phyloP scores from a whole-genome alignment of 2,113 vertebrate genomes.

The Caretta caretta region DNA sequence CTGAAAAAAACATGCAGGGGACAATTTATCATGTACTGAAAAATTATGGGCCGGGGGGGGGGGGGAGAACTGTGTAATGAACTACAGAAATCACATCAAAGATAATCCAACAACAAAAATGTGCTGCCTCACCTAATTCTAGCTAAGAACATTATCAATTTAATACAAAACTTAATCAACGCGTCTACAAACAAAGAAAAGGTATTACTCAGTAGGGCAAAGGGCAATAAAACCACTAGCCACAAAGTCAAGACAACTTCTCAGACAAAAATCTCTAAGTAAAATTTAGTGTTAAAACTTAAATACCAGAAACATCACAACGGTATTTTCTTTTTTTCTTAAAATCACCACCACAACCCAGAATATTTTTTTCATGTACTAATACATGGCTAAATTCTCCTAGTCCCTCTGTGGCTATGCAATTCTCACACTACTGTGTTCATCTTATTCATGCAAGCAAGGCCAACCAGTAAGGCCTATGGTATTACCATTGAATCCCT shows the following conservation, averaged over 20 bases:
- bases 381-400: fast-evolving
- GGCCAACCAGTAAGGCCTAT: fast-evolving
- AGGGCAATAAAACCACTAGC: not conserved
- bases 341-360: not conserved
- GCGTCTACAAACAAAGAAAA: not conserved
- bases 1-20: not conserved
- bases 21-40: not conserved
- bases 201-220: not conserved
- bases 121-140: not conserved
- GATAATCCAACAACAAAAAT: not conserved
- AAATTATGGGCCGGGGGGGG: not conserved
- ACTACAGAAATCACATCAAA: not conserved
- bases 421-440: not conserved
- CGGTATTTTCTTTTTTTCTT: not conserved
- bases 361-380: not conserved
- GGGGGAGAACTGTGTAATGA: not conserved
- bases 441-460: not conserved
- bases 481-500: not conserved
- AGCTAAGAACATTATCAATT: not conserved
- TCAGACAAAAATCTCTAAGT: not conserved
- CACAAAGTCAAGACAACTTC: not conserved
- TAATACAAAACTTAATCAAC: not conserved
- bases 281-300: not conserved
- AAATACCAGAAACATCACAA: not conserved
- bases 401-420: not conserved